Evolutionary conservation across 2,888 invertebrate species (phyloP), one percentile per base, ranked within the genome.

Genomic region (Cosmorhoe ocellata): DNA sequence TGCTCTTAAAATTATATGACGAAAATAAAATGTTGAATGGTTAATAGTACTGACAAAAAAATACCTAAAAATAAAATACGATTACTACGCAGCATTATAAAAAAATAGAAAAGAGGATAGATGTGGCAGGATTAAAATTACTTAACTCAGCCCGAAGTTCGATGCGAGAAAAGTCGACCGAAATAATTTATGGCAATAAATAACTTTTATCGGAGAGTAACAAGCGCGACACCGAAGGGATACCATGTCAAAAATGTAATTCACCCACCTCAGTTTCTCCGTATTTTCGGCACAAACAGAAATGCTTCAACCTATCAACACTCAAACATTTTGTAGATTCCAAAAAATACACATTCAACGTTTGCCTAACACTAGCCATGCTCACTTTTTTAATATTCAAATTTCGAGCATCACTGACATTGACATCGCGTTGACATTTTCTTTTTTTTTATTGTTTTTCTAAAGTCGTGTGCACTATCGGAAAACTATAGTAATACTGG

Each of bases 231-330:
- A 30, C 8, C 32, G 36, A 40, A 33, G 48, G 36, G 45, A 40
- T 46, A 38, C 33, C 45, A 43, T 49, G 37, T 40, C 50, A 33
- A 50, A 48, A 52, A 45, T 46, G 42, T n/a, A 41, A 38, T 43
- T 48, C 31, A 56, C 53, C 44, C 47, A 89, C 89, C 89, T 90
- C 84, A 61, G 71, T 74, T 50, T 78, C 80, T 67, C 80, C 77
- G 47, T 71, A 70, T 58, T 77, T 80, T 46, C 88, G 85, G 58
- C 90, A 90, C 56, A 90, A 67, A 64, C 89, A 89, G 59, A 89
- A 86, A 38, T 83, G 80, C 61, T 86, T 89, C 56, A 89, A 66
- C 57, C 85, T 78, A 12, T 89, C 87, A 14, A 89, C 81, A 38
- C 72, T 76, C 64, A 71, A 88, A 69, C 88, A 90, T 66, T 78